These are phyloP conservation scores for Tenebrosternarchus preto DNA, from an alignment of 2,113 vertebrate species.

Conservation along the genomic window DNA sequence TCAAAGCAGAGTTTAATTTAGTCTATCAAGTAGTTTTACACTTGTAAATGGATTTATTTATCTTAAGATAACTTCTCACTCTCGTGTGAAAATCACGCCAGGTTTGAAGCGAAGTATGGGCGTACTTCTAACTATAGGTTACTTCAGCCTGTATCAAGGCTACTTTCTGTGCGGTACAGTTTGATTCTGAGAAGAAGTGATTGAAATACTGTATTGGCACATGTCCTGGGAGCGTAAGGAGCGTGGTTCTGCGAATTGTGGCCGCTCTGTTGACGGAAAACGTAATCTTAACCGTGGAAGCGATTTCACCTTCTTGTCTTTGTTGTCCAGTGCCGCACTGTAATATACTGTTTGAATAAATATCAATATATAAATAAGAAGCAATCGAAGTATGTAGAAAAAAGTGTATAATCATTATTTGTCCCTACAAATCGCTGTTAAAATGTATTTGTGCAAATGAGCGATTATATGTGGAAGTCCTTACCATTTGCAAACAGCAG, in stretches of 20 bases:
- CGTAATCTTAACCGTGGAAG: no score
- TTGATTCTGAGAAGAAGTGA: slow-evolving; percentile 23
- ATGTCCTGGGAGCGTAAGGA: background rate
- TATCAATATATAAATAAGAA: no score
- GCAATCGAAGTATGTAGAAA: no score
- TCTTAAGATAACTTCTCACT: slow-evolving; percentile 43
- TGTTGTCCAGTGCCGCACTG: no score
- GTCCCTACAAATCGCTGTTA: no score
- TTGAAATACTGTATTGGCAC: background rate
- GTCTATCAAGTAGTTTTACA: slow-evolving; percentile 41
- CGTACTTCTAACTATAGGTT: background rate
- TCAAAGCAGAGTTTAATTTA: slow-evolving; percentile 26
- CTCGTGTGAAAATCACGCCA: slow-evolving; percentile 41
- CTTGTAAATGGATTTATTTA: slow-evolving; percentile 55
- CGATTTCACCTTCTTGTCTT: no score
- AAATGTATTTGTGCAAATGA: slow-evolving; percentile 65
- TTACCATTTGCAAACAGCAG: slow-evolving; percentile 56
- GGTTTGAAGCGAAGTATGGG: background rate
- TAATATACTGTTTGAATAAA: background rate
- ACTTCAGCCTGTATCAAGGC: background rate
- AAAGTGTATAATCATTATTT: background rate
- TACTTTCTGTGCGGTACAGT: background rate
- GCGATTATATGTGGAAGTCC: slow-evolving; percentile 56
- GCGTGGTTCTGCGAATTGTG: background rate
- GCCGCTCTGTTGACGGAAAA: background rate